These are phyloP conservation scores for Noctua janthina DNA, from an alignment of 2,888 invertebrate species.

Conservation along the genomic window DNA sequence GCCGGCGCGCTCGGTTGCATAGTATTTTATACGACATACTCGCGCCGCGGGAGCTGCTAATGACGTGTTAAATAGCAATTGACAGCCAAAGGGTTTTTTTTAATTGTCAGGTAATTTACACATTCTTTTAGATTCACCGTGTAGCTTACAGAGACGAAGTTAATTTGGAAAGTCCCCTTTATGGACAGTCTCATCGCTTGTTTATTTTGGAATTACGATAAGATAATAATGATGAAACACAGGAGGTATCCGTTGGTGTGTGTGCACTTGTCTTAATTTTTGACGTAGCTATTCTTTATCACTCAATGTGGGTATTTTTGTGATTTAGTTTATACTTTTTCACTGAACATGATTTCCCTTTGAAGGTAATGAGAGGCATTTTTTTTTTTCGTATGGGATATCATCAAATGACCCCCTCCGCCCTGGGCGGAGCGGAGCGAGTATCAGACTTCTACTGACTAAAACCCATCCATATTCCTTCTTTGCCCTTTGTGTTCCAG, in stretches of 20 bases:
- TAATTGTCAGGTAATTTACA: neutral
- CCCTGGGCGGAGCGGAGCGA: no score
- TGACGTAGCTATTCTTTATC: neutral
- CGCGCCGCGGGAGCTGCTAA: slow-evolving; percentile 20
- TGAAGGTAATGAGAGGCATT: no score
- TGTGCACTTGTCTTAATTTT: neutral
- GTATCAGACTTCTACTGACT: no score
- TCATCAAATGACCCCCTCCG: no score
- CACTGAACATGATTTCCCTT: no score
- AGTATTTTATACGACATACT: slow-evolving; percentile 43
- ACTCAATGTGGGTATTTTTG: neutral
- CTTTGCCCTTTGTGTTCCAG: no score
- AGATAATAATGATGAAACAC: neutral
- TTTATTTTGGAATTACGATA: neutral
- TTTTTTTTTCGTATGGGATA: no score
- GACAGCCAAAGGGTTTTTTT: neutral
- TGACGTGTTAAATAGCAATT: slow-evolving; percentile 40
- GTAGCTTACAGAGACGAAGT: neutral
- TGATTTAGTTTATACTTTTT: no score
- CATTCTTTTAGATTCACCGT: neutral
- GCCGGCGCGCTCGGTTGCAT: slow-evolving; percentile 37
- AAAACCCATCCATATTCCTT: no score
- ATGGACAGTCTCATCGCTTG: neutral
- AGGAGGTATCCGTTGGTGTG: neutral
- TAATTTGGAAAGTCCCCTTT: neutral